phyloP scores from a whole-genome alignment of 2,113 vertebrate genomes.

The Thinocorus orbignyianus region DNA sequence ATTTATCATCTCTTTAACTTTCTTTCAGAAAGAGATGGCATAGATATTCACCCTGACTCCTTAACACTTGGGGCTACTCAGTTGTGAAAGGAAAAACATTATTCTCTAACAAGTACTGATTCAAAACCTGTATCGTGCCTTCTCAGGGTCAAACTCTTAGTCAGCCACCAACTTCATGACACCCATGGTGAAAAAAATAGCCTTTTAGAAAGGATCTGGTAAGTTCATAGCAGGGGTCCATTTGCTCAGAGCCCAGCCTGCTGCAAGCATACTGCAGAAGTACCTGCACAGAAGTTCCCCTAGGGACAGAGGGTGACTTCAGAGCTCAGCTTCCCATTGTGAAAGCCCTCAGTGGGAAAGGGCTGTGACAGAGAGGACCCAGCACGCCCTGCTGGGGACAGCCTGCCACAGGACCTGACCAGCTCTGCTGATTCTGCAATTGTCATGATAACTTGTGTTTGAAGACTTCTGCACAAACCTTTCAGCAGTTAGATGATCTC shows the following conservation, averaged over 20 bases:
- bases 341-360: neutral
- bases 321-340: neutral
- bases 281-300: neutral
- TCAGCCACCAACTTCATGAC: neutral
- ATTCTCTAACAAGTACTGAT: neutral
- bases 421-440: neutral
- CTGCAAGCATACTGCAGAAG: accelerated
- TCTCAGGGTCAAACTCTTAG: neutral
- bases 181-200: accelerated
- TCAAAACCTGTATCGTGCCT: neutral
- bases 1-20: neutral
- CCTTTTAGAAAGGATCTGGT: neutral
- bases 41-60: neutral
- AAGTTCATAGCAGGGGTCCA: neutral
- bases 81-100: neutral
- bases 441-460: neutral
- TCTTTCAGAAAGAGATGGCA: neutral
- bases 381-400: accelerated
- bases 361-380: neutral
- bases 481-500: neutral
- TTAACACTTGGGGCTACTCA: neutral
- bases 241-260: neutral
- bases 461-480: neutral
- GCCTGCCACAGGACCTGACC: neutral
- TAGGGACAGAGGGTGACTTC: neutral